Conservation (phyloP, 1,140 invertebrate genomes). For the Tetranychus cinnabarinus region DNA sequence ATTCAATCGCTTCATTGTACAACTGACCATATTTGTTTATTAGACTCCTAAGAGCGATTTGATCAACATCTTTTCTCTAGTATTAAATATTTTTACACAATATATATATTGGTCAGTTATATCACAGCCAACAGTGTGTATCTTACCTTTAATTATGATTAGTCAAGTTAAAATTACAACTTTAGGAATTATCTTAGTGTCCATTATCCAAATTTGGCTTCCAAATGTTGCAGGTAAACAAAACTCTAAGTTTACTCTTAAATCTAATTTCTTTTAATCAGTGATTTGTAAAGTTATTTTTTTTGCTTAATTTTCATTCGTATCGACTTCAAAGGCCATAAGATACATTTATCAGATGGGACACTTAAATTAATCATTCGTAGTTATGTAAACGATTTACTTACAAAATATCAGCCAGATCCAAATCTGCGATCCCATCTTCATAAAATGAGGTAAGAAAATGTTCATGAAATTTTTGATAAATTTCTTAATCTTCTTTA, state of each 20-base stretch:
- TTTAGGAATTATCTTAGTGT: too few relatives aligned
- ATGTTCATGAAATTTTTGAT: background rate
- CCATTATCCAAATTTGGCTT: too few relatives aligned
- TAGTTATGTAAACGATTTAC: constrained; percentile 5
- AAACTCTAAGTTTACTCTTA: background rate
- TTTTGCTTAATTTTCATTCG: background rate
- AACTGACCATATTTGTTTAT: too few relatives aligned
- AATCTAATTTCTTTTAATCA: background rate
- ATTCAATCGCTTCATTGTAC: too few relatives aligned
- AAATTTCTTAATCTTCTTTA: background rate
- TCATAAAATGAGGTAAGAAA: constrained; percentile 1
- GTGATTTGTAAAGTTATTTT: background rate
- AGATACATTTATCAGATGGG: constrained; percentile 14
- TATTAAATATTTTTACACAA: too few relatives aligned
- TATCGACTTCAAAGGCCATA: background rate
- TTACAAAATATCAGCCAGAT: background rate
- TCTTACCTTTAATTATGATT: too few relatives aligned
- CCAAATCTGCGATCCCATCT: background rate
- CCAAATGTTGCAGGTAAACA: too few relatives aligned
- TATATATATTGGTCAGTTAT: too few relatives aligned
- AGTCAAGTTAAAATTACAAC: too few relatives aligned
- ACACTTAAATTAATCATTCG: constrained; percentile 18
- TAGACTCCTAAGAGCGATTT: too few relatives aligned
- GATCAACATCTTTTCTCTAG: too few relatives aligned
- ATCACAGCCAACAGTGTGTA: too few relatives aligned